A percentile compares a stretch with the other conserved stretches of the same genome.
These are phyloP conservation scores for Napeogenes inachia DNA, from an alignment of 2,888 invertebrate genomes.

Conservation along the genomic window DNA sequence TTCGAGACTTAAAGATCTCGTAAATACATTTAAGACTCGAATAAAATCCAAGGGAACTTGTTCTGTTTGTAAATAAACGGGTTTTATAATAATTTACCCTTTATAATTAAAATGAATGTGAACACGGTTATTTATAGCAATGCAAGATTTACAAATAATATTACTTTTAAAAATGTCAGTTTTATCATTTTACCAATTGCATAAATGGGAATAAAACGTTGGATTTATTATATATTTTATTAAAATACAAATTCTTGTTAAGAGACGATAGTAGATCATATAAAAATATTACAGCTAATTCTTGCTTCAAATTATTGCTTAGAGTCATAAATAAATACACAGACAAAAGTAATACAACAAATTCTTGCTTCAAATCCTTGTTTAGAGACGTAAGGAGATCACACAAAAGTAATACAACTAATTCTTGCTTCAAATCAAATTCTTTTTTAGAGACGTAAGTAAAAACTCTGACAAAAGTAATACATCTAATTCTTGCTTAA, in stretches of 20 bases:
- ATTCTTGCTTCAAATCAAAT: too few relatives aligned
- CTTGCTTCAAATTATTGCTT: slow-evolving; percentile 44
- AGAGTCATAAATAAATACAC: too few relatives aligned
- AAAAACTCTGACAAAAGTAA: too few relatives aligned
- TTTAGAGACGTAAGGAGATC: too few relatives aligned
- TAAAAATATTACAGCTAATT: slow-evolving; percentile 27
- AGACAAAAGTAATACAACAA: too few relatives aligned
- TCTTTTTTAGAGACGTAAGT: too few relatives aligned
- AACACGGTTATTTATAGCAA: slow-evolving; percentile 8
- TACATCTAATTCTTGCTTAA: too few relatives aligned
- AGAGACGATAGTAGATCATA: too few relatives aligned
- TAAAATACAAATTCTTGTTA: too few relatives aligned
- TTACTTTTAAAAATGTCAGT: neutral
- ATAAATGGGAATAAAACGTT: neutral
- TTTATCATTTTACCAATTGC: neutral
- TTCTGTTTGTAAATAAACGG: slow-evolving; percentile 30
- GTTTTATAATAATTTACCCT: slow-evolving; percentile 11
- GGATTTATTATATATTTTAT: too few relatives aligned
- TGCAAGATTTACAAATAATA: slow-evolving; percentile 4
- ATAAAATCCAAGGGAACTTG: slow-evolving; percentile 24
- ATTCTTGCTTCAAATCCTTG: too few relatives aligned
- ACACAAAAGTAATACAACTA: too few relatives aligned
- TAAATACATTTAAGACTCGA: slow-evolving; percentile 35
- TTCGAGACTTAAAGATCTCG: slow-evolving; percentile 43
- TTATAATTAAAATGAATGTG: slow-evolving; percentile 11